These are phyloP conservation scores for Drosophila atroscutellata DNA, from an alignment of 2,888 invertebrate species.

Conservation along the genomic window DNA sequence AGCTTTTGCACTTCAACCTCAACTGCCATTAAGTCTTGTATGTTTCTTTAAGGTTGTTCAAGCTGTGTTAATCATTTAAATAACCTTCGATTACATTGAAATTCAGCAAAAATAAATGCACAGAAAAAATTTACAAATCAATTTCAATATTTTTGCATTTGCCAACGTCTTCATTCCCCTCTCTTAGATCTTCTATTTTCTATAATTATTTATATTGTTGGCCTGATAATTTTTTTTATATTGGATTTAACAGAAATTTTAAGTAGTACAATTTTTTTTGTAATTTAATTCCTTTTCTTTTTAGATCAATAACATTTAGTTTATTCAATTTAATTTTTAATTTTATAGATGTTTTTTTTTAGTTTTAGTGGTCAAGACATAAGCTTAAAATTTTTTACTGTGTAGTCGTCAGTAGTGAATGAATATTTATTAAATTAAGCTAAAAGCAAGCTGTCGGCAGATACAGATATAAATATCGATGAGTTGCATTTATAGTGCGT, in stretches of 20 bases:
- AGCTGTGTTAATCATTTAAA: conserved; percentile 15
- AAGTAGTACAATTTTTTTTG: neutral
- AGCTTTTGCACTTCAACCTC: conserved; percentile 24
- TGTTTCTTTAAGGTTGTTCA: neutral
- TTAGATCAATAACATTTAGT: too few species aligned
- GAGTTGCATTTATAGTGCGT: conserved; percentile 25
- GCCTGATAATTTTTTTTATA: neutral
- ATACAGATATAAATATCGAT: conserved; percentile 36
- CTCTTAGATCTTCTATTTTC: neutral
- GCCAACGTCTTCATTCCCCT: neutral
- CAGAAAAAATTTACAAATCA: accelerated
- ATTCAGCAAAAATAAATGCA: neutral
- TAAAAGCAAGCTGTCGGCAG: conserved; percentile 20
- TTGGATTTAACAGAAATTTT: neutral
- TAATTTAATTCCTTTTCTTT: too few species aligned
- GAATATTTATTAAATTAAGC: conserved; percentile 28
- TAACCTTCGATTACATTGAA: conserved; percentile 19
- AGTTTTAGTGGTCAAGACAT: neutral
- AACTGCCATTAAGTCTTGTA: conserved; percentile 9
- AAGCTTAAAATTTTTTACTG: neutral
- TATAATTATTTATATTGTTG: neutral
- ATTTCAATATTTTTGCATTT: neutral
- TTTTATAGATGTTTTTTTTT: too few species aligned
- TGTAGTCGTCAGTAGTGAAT: conserved; percentile 7
- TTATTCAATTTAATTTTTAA: too few species aligned